phyloP scores from a whole-genome alignment of 2,888 invertebrate species.

The Ophion ellenae region DNA sequence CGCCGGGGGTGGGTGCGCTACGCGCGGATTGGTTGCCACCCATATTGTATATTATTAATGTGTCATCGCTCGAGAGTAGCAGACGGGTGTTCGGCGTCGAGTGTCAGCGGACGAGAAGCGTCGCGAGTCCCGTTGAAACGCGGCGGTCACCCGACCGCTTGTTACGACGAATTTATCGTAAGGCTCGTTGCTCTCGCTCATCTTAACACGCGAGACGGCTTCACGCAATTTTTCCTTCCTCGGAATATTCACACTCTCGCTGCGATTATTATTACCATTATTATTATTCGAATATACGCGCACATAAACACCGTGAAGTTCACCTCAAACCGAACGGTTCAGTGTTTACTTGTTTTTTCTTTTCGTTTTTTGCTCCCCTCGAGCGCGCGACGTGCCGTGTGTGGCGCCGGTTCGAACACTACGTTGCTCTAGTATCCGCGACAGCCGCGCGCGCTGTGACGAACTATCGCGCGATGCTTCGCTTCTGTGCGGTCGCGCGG shows the following conservation, averaged over 20 bases:
- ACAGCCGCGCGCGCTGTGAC: slow-evolving; percentile 51
- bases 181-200: slow-evolving; percentile 46
- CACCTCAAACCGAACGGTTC: not conserved
- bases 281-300: not conserved
- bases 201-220: slow-evolving; percentile 30
- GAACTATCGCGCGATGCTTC: slow-evolving; percentile 18
- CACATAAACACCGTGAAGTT: not conserved
- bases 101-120: slow-evolving; percentile 15
- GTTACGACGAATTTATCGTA: slow-evolving; percentile 15
- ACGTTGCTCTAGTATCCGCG: slow-evolving; percentile 55
- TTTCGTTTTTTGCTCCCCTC: not conserved
- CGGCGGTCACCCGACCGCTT: not conserved
- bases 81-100: slow-evolving; percentile 44
- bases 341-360: not conserved
- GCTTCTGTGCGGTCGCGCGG: slow-evolving; percentile 6
- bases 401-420: slow-evolving; percentile 36
- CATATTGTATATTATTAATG: slow-evolving; percentile 77
- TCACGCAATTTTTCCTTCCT: not conserved
- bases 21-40: slow-evolving; percentile 85
- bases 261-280: not conserved
- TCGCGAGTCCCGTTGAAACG: slow-evolving; percentile 62
- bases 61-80: slow-evolving; percentile 61
- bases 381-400: not conserved
- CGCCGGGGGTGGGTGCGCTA: slow-evolving; percentile 83
- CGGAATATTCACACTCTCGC: not conserved